Percentiles rank a stretch among this genome's conserved stretches.
Conservation (phyloP, 1,140 invertebrate genomes). For the Phymastichus coffea region DNA sequence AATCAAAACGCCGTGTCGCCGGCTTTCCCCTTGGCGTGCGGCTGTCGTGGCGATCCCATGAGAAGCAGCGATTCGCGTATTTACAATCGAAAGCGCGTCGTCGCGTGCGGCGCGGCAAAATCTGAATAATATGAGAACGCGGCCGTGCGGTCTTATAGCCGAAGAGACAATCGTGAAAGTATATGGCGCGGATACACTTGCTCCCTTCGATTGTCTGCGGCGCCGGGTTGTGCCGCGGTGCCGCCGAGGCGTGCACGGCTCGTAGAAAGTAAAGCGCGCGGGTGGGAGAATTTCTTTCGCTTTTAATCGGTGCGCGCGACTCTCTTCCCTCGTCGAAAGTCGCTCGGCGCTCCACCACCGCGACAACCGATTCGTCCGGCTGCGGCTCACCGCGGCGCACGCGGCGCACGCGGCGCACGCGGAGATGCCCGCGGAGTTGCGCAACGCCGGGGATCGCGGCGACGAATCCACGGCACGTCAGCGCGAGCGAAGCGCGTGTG, state of each 20-base stretch:
- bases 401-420: too few species aligned
- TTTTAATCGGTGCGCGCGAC: neutral
- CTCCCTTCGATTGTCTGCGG: conserved; percentile 18
- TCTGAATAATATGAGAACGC: conserved; percentile 17
- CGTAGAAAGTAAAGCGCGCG: conserved; percentile 19
- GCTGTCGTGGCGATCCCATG: too few species aligned
- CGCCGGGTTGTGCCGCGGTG: neutral
- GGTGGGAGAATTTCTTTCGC: too few species aligned
- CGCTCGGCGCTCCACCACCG: neutral
- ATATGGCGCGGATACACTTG: neutral
- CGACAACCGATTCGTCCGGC: neutral
- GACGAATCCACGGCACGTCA: neutral
- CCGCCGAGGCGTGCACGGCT: neutral
- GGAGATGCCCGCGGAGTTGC: too few species aligned
- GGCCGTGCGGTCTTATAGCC: neutral
- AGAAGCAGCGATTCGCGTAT: too few species aligned
- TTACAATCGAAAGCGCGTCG: conserved; percentile 17
- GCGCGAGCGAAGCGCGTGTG: neutral
- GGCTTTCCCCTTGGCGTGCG: too few species aligned
- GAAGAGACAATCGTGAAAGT: conserved; percentile 26
- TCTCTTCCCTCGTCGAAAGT: neutral
- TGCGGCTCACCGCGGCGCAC: too few species aligned
- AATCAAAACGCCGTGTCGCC: too few species aligned
- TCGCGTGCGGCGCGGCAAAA: neutral
- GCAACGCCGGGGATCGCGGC: too few species aligned